Percentiles rank a stretch among this genome's conserved stretches.
These are phyloP conservation scores for Heterochromis multidens DNA, from an alignment of 2,113 vertebrate species.

Conservation along the genomic window DNA sequence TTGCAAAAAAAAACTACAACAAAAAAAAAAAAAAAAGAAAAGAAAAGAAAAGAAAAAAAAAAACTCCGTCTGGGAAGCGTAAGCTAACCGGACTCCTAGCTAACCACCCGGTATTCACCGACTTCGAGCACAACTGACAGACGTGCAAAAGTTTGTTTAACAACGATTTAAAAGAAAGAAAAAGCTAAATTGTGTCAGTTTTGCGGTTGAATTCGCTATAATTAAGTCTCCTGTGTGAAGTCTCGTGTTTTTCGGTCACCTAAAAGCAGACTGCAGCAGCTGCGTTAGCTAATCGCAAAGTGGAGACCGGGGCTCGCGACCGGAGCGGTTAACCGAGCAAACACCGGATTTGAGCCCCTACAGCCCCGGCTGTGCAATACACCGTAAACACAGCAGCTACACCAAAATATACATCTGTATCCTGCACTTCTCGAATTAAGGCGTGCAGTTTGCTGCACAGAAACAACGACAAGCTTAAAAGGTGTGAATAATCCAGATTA, in stretches of 20 bases:
- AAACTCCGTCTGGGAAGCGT: background rate
- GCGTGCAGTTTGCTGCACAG: background rate
- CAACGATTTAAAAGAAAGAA: background rate
- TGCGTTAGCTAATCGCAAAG: background rate
- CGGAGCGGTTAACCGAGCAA: background rate
- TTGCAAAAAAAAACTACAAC: too few relatives aligned
- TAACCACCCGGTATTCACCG: background rate
- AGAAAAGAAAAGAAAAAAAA: too few relatives aligned
- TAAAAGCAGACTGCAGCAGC: background rate
- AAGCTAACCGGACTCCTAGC: conserved; percentile 1
- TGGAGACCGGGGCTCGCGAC: background rate
- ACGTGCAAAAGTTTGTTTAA: background rate
- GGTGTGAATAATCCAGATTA: background rate
- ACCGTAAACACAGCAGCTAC: background rate
- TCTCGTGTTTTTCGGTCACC: background rate
- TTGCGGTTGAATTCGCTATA: background rate
- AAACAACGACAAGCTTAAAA: background rate
- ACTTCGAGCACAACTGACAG: background rate
- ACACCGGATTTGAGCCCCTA: background rate
- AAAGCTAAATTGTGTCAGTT: accelerated
- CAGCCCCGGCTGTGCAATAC: background rate
- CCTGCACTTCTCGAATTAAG: background rate
- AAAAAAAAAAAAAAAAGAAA: too few relatives aligned
- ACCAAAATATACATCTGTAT: background rate
- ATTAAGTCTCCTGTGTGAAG: background rate